Conservation (phyloP, 2,888 invertebrate species). For the Polydesmus complanatus region DNA sequence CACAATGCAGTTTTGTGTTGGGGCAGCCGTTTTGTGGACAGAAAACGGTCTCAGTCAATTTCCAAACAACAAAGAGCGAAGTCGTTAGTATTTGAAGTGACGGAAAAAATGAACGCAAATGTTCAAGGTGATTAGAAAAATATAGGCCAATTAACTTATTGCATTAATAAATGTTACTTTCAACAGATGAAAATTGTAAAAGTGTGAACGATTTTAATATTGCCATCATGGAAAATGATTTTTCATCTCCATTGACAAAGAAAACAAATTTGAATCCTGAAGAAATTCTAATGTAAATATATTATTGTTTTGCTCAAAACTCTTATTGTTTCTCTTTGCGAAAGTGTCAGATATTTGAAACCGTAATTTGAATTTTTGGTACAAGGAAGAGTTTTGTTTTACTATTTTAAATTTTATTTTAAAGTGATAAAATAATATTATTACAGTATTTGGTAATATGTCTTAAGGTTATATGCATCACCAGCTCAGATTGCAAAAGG, state of each 20-base stretch:
- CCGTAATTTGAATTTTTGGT: constrained; percentile 1
- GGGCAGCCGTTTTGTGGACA: constrained; percentile 35
- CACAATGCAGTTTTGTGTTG: constrained; percentile 54
- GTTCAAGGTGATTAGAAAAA: no score
- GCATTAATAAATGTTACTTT: no score
- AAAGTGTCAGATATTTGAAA: constrained; percentile 4
- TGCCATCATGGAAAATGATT: no score
- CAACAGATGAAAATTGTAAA: constrained; percentile 9
- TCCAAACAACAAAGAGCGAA: constrained; percentile 21
- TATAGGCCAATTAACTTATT: no score
- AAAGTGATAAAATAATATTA: no score
- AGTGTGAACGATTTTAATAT: no score
- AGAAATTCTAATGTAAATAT: constrained; percentile 40
- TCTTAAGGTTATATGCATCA: constrained; percentile 41
- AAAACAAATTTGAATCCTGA: constrained; percentile 37
- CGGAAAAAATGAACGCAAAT: no score
- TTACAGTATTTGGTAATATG: no score
- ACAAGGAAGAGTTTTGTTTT: no score
- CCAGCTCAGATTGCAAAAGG: constrained; percentile 39
- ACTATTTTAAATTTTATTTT: no score
- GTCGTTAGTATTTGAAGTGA: constrained; percentile 15
- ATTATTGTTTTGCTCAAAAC: constrained; percentile 5
- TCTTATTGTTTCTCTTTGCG: neutral
- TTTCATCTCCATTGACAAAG: no score
- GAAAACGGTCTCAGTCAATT: neutral